Evolutionary conservation across 2,797 vertebrate genomes (phyloP).

Genomic region (Sciurus vulgaris): DNA sequence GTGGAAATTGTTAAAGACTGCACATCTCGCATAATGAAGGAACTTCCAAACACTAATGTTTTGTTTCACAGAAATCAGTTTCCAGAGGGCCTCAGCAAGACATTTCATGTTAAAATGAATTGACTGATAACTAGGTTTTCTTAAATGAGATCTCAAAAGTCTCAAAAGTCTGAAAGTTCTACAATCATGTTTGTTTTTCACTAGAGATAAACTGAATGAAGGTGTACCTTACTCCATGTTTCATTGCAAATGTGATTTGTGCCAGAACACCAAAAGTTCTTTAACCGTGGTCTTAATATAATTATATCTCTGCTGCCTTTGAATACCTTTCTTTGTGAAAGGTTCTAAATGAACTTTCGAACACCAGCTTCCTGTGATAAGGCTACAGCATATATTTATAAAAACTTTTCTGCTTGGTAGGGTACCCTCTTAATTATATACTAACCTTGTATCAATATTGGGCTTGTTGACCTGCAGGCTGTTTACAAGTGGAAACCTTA

Average conservation of each 20-base stretch:
- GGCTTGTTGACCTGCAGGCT: constrained; percentile 80
- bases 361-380: constrained; percentile 57
- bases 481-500: constrained; percentile 83
- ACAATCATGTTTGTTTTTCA: not conserved
- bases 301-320: not conserved
- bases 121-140: not conserved
- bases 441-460: constrained; percentile 86
- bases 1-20: not conserved
- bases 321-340: constrained; percentile 38
- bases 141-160: constrained; percentile 29
- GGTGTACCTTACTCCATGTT: not conserved
- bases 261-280: not conserved
- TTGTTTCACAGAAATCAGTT: not conserved
- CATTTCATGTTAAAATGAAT: not conserved
- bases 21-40: not conserved
- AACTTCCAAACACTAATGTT: not conserved
- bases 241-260: not conserved
- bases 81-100: not conserved
- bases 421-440: constrained; percentile 76
- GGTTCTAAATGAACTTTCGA: constrained; percentile 67
- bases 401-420: constrained; percentile 69
- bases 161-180: constrained; percentile 39
- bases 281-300: not conserved
- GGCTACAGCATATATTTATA: constrained; percentile 49
- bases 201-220: not conserved